Conservation (phyloP, 2,113 vertebrate species). For the Cichladusa arquata region DNA sequence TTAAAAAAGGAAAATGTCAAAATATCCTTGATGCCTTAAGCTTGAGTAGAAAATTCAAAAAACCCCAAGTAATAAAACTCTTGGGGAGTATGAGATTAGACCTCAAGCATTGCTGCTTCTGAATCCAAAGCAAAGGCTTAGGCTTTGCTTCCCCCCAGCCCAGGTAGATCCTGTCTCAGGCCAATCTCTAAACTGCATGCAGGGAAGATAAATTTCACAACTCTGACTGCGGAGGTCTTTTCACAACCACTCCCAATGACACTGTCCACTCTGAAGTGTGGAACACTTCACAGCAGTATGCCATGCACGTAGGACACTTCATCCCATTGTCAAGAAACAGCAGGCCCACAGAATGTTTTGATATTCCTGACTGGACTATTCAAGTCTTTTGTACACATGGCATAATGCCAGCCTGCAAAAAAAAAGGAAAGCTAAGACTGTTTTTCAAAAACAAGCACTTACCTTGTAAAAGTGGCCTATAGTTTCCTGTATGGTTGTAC, state of each 20-base stretch:
- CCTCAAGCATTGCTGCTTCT: background rate
- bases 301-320: fast-evolving
- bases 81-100: background rate
- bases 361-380: background rate
- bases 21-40: background rate
- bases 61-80: background rate
- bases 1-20: background rate
- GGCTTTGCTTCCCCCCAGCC: background rate
- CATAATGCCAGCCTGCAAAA: background rate
- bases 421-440: background rate
- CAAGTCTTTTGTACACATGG: background rate
- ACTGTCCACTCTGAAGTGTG: background rate
- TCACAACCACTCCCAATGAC: background rate
- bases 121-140: background rate
- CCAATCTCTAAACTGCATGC: background rate
- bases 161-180: background rate
- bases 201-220: background rate
- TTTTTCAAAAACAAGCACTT: background rate
- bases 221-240: background rate
- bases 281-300: background rate
- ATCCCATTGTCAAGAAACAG: background rate
- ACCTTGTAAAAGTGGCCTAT: background rate
- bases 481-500: background rate
- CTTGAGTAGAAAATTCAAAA: background rate
- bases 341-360: background rate